Evolutionary conservation across 2,797 vertebrate species (phyloP).

Genomic region (Eurystomus glaucurus): DNA sequence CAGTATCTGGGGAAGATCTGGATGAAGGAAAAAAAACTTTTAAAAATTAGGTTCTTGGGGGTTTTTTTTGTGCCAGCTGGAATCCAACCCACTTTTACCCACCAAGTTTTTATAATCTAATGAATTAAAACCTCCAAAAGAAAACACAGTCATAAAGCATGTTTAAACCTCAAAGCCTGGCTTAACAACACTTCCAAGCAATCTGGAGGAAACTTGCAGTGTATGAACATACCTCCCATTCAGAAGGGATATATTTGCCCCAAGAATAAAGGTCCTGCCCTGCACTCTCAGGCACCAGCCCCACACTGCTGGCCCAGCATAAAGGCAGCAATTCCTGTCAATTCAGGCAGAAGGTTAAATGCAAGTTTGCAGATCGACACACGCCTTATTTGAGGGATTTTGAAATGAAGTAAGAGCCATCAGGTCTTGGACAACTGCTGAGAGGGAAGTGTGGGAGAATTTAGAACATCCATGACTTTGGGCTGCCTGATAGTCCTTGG

Average conservation of each 20-base stretch:
- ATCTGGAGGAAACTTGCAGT: neutral
- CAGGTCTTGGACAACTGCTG: neutral
- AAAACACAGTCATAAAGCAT: neutral
- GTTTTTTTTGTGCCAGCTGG: neutral
- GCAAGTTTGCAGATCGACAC: neutral
- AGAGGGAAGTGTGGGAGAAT: neutral
- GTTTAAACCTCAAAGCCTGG: neutral
- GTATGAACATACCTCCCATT: neutral
- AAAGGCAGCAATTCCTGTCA: neutral
- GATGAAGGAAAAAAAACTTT: neutral
- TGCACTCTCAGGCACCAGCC: neutral
- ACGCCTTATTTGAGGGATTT: neutral
- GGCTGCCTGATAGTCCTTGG: neutral
- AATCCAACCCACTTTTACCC: neutral
- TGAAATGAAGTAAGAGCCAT: neutral
- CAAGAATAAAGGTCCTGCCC: neutral
- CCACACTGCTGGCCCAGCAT: neutral
- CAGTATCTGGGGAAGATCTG: neutral
- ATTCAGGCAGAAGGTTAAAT: neutral
- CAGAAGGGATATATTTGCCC: neutral
- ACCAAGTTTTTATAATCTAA: neutral
- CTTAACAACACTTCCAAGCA: neutral
- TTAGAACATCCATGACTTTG: neutral
- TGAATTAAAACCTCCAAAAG: neutral
- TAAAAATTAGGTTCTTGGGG: neutral